Conservation (phyloP, 1,140 invertebrate genomes). For the Drosophila sucinea region DNA sequence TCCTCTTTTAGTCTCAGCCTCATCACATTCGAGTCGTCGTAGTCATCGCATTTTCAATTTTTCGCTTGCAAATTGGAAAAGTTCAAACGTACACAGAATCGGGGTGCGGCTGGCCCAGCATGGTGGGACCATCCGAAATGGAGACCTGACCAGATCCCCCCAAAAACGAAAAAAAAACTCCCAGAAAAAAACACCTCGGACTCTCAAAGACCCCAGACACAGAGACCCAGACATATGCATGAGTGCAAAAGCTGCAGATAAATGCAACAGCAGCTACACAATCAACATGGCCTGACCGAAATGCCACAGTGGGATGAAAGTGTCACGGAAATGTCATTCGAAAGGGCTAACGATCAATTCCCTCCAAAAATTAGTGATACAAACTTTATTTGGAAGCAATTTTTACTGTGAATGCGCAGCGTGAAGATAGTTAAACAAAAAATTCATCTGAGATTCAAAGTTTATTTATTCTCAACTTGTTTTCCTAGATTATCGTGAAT, state of each 20-base stretch:
- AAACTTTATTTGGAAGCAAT: too few relatives aligned
- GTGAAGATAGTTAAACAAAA: too few relatives aligned
- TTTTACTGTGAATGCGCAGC: too few relatives aligned
- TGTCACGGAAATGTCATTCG: not conserved
- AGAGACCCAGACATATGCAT: constrained; percentile 56
- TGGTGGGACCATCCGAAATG: constrained; percentile 44
- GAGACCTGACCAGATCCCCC: constrained; percentile 40
- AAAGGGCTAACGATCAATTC: not conserved
- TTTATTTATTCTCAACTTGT: too few relatives aligned
- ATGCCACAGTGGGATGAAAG: constrained; percentile 40
- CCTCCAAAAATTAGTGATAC: too few relatives aligned
- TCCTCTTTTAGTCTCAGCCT: constrained; percentile 6
- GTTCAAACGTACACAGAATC: constrained; percentile 67
- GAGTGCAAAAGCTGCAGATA: constrained; percentile 72
- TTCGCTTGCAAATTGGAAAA: constrained; percentile 81
- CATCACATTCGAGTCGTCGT: constrained; percentile 51
- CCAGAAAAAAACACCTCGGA: constrained; percentile 19
- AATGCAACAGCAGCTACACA: constrained; percentile 49
- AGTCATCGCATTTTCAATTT: constrained; percentile 74
- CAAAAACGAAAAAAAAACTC: constrained; percentile 8
- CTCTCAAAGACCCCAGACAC: constrained; percentile 32
- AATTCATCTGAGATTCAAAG: too few relatives aligned
- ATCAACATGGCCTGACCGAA: constrained; percentile 30
- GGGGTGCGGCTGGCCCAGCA: not conserved
- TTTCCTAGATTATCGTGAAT: too few relatives aligned